Percentiles rank a stretch among this genome's conserved stretches.
phyloP scores from a whole-genome alignment of 2,797 vertebrate species.

The Scleropages formosus region DNA sequence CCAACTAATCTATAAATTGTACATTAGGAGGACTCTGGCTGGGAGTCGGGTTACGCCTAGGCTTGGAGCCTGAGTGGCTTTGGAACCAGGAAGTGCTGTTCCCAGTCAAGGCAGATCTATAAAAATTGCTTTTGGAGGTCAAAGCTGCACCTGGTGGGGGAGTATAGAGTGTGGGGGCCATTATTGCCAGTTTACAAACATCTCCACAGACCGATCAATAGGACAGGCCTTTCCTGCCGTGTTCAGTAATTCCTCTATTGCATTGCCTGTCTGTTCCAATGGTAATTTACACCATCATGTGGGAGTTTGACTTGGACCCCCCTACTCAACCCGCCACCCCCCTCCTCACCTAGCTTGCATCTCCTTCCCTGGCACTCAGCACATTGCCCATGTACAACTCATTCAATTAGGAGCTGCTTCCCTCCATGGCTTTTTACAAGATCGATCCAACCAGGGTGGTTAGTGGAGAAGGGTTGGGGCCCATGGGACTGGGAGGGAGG shows the following conservation, averaged over 20 bases:
- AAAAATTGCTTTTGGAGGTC: slow-evolving; percentile 67
- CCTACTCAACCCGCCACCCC: slow-evolving; percentile 13
- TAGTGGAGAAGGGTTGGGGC: slow-evolving; percentile 25
- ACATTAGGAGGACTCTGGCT: slow-evolving; percentile 62
- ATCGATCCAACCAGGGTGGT: slow-evolving; percentile 45
- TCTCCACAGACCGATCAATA: slow-evolving; percentile 56
- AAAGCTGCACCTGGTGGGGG: slow-evolving; percentile 50
- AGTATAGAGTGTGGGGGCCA: slow-evolving; percentile 58
- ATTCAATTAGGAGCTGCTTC: slow-evolving; percentile 50
- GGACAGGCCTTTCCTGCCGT: slow-evolving; percentile 42
- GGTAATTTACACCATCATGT: slow-evolving; percentile 62
- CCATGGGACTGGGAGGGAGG: background rate
- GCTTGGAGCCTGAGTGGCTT: slow-evolving; percentile 41
- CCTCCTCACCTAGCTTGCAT: slow-evolving; percentile 24
- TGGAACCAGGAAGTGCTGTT: slow-evolving; percentile 33
- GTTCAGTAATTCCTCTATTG: slow-evolving; percentile 52
- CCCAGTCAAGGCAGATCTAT: slow-evolving; percentile 56
- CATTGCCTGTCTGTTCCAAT: slow-evolving; percentile 54
- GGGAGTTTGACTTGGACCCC: slow-evolving; percentile 45
- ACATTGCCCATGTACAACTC: slow-evolving; percentile 47
- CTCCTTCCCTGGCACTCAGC: slow-evolving; percentile 41
- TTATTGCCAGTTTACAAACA: slow-evolving; percentile 71
- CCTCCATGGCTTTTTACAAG: slow-evolving; percentile 35
- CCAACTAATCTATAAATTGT: slow-evolving; percentile 67
- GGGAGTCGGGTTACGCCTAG: slow-evolving; percentile 58